These are phyloP conservation scores for Xyrauchen texanus DNA, from an alignment of 2,113 vertebrate species.

Conservation along the genomic window DNA sequence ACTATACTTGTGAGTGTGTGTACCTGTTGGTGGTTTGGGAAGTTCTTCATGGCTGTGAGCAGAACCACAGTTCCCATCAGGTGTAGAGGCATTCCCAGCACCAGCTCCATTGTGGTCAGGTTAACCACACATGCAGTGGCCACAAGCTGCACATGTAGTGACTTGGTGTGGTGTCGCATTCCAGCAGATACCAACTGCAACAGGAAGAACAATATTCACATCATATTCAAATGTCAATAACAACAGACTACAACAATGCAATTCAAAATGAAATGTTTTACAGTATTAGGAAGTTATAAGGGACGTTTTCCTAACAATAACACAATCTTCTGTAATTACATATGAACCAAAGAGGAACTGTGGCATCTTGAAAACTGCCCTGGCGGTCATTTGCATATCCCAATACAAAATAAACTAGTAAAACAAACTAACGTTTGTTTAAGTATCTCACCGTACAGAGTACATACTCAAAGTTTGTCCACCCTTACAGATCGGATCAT, in stretches of 20 bases:
- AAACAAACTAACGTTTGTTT: neutral
- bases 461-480: too few relatives aligned
- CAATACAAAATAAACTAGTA: neutral
- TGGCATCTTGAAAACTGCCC: neutral
- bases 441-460: too few relatives aligned
- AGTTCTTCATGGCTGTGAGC: constrained; percentile 89
- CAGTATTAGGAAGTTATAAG: neutral
- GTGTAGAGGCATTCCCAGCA: constrained; percentile 81
- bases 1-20: neutral
- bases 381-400: too few relatives aligned
- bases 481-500: too few relatives aligned
- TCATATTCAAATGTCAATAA: neutral
- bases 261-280: neutral
- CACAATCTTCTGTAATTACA: neutral
- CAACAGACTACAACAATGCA: neutral
- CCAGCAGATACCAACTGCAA: constrained; percentile 83
- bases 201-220: neutral
- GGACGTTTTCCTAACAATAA: too few relatives aligned
- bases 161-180: constrained; percentile 87
- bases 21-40: constrained; percentile 84
- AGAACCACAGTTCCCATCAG: constrained; percentile 85
- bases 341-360: neutral
- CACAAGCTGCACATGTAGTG: constrained; percentile 85
- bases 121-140: constrained; percentile 92
- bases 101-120: constrained; percentile 86